phyloP scores from a whole-genome alignment of 2,888 invertebrate species.

The Clitarchus hookeri region DNA sequence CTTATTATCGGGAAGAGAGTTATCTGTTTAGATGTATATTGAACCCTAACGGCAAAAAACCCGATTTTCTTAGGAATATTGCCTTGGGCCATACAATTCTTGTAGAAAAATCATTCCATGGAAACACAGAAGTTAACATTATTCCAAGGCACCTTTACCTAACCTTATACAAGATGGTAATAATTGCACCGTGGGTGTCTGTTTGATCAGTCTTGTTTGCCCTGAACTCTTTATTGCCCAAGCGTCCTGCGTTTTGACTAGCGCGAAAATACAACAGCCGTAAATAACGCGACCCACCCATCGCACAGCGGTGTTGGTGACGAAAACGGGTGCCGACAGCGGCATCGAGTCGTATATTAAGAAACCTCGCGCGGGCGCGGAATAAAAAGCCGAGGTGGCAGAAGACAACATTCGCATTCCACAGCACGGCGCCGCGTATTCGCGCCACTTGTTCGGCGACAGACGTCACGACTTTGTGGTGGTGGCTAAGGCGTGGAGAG shows the following conservation, averaged over 20 bases:
- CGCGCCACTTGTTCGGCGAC: background rate
- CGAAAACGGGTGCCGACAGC: background rate
- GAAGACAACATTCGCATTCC: background rate
- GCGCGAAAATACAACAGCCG: background rate
- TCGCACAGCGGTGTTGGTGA: background rate
- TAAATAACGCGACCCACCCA: background rate
- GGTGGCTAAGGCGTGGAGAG: background rate
- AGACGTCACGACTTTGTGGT: background rate
- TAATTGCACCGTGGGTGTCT: background rate
- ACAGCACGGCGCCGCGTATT: too few species aligned
- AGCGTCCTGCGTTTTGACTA: background rate
- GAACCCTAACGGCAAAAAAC: too few species aligned
- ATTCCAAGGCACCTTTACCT: background rate
- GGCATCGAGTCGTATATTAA: background rate
- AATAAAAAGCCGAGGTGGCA: background rate
- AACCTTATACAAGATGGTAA: background rate
- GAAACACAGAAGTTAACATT: too few species aligned
- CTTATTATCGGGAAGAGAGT: too few species aligned
- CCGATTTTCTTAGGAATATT: too few species aligned
- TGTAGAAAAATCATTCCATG: too few species aligned
- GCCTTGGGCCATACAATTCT: too few species aligned
- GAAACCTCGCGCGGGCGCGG: background rate
- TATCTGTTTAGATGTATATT: too few species aligned
- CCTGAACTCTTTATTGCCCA: background rate
- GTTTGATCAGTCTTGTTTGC: background rate